These are phyloP conservation scores for Heliconius hewitsoni DNA, from an alignment of 1,140 invertebrate genomes.

Conservation along the genomic window DNA sequence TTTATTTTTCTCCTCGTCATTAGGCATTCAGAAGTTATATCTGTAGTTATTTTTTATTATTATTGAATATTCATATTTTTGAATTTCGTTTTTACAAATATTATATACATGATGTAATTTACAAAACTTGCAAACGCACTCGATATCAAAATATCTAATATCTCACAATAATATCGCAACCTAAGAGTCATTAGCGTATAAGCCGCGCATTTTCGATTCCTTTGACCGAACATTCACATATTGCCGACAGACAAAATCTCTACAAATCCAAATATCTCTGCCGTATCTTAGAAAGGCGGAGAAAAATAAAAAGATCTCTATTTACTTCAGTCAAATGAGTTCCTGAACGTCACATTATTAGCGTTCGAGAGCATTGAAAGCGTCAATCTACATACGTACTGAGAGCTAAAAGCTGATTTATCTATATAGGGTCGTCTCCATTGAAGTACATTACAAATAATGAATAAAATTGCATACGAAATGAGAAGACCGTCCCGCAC, in stretches of 20 bases:
- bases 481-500: conserved; percentile 67
- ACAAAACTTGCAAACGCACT: background rate
- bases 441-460: conserved; percentile 81
- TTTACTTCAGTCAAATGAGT: conserved; percentile 77
- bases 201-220: background rate
- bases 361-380: conserved; percentile 73
- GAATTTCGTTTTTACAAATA: no score
- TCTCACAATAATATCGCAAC: background rate
- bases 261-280: conserved; percentile 41
- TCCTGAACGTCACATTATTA: conserved; percentile 69
- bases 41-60: background rate
- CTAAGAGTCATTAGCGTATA: background rate
- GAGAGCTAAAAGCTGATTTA: conserved; percentile 77
- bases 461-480: conserved; percentile 81
- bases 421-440: conserved; percentile 71
- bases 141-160: background rate
- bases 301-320: conserved; percentile 62
- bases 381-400: conserved; percentile 78
- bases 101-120: no score
- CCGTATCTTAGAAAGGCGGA: conserved; percentile 64
- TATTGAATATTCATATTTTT: background rate
- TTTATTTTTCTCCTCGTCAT: no score
- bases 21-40: background rate
- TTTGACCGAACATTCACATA: conserved; percentile 29
- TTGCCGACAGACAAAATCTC: conserved; percentile 54